A percentile compares a stretch with the other conserved stretches of the same genome.
phyloP scores from a whole-genome alignment of 1,140 invertebrate genomes.

The Pachyrhynchus sulphureomaculatus region DNA sequence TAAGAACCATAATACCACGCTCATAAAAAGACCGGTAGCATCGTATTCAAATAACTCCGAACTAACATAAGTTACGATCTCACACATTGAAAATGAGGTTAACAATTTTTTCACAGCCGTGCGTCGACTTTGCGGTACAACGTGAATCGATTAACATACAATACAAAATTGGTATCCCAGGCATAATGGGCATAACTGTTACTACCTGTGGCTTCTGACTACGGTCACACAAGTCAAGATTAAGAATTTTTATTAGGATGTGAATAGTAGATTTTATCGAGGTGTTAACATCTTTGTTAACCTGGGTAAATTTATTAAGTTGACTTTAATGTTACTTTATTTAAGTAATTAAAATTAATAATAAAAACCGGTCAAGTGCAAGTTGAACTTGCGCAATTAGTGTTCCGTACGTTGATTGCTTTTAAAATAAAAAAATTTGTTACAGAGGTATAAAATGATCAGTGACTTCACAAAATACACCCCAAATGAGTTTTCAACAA shows the following conservation, averaged over 20 bases:
- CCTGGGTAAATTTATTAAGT: neutral
- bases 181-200: slow-evolving; percentile 17
- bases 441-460: too few relatives aligned
- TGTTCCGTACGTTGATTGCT: too few relatives aligned
- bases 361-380: too few relatives aligned
- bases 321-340: too few relatives aligned
- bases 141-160: slow-evolving; percentile 15
- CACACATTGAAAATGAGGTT: slow-evolving; percentile 9
- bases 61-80: neutral
- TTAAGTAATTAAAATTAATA: too few relatives aligned
- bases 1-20: too few relatives aligned
- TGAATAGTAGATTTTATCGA: neutral
- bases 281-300: neutral
- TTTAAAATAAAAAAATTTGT: too few relatives aligned
- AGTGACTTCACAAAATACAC: too few relatives aligned
- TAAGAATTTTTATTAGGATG: neutral
- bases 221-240: neutral
- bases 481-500: too few relatives aligned
- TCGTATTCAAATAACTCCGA: neutral
- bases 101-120: slow-evolving; percentile 15
- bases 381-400: too few relatives aligned
- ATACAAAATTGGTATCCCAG: slow-evolving; percentile 21
- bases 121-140: slow-evolving; percentile 8
- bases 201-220: slow-evolving; percentile 4
- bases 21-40: slow-evolving; percentile 5